These are phyloP conservation scores for Chiroxiphia lanceolata DNA, from an alignment of 2,797 vertebrate genomes.

Conservation along the genomic window DNA sequence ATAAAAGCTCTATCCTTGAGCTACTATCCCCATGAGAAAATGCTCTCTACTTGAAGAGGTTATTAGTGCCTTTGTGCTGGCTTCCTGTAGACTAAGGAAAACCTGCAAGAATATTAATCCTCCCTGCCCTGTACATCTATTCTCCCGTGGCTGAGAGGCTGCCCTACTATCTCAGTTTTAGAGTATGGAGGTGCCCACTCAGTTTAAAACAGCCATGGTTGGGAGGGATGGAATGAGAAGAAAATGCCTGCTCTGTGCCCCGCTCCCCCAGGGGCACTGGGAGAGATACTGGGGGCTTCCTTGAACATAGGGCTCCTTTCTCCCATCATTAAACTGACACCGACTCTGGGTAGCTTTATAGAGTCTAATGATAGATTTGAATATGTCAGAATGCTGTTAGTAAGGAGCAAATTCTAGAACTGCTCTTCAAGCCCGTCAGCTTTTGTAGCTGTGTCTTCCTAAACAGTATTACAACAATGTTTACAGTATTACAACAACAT, in stretches of 20 bases:
- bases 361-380: background rate
- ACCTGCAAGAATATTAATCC: conserved; percentile 22
- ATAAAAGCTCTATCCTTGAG: conserved; percentile 42
- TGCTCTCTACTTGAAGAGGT: conserved; percentile 55
- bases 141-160: background rate
- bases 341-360: background rate
- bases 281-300: background rate
- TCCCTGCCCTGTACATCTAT: background rate
- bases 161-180: background rate
- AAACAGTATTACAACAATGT: background rate
- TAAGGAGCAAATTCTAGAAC: background rate
- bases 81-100: conserved; percentile 53
- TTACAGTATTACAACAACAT: background rate
- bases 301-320: background rate
- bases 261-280: background rate
- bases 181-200: background rate
- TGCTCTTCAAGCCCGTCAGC: background rate
- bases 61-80: conserved; percentile 59
- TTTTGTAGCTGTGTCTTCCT: background rate
- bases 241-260: background rate
- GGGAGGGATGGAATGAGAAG: background rate
- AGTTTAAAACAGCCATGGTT: background rate
- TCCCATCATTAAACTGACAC: background rate
- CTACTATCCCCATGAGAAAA: conserved; percentile 67
- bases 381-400: background rate